Percentiles rank a stretch among this genome's conserved stretches.
Conservation (phyloP, 2,888 invertebrate genomes). For the Melipona beecheii region DNA sequence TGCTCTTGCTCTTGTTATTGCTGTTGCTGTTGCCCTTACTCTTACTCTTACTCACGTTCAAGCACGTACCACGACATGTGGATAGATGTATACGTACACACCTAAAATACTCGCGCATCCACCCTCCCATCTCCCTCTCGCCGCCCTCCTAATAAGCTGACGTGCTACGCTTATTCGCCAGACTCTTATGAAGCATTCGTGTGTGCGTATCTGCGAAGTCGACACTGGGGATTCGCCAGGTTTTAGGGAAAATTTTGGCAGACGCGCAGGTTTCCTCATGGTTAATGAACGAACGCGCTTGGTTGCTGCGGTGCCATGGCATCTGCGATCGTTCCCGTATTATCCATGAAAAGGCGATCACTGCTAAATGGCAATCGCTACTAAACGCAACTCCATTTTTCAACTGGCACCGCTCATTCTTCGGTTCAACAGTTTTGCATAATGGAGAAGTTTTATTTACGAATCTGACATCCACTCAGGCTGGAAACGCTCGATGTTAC, state of each 20-base stretch:
- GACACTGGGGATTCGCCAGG: slow-evolving; percentile 33
- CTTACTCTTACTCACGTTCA: slow-evolving; percentile 20
- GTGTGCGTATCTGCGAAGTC: slow-evolving; percentile 48
- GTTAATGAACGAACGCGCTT: slow-evolving; percentile 16
- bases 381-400: neutral
- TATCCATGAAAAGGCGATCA: neutral
- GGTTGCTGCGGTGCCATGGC: neutral
- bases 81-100: slow-evolving; percentile 24
- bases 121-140: slow-evolving; percentile 13
- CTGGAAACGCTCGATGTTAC: neutral
- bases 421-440: neutral
- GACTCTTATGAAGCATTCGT: slow-evolving; percentile 48
- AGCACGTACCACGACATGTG: neutral
- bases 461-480: neutral
- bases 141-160: slow-evolving; percentile 62
- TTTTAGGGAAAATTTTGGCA: slow-evolving; percentile 39
- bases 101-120: slow-evolving; percentile 48
- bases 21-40: too few species aligned
- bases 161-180: slow-evolving; percentile 60
- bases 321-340: slow-evolving; percentile 3
- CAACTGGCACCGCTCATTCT: neutral
- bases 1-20: neutral
- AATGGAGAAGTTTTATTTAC: neutral
- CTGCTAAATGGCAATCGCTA: neutral
- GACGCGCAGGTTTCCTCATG: slow-evolving; percentile 16